Base-by-base conservation (phyloP, 2,888 invertebrate species). In the Cepaea hortensis region DNA sequence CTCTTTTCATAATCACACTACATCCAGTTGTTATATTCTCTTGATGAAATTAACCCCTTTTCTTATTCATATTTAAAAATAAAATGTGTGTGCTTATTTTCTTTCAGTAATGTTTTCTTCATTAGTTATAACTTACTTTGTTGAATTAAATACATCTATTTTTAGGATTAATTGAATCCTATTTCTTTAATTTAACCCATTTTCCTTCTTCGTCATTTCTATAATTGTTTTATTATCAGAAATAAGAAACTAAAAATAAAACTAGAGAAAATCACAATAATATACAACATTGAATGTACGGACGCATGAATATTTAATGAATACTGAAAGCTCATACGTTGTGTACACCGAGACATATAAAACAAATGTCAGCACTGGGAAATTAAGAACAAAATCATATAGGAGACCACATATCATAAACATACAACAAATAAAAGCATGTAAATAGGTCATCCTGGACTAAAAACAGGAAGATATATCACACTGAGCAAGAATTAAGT, bases 291-390 rank as follows among this genome's bases (percentile, higher is more conserved):
- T 18, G 20, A 68, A 9, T 18, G 18, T n/a, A 68, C n/a, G 5
- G 6, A 68, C 68, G n/a, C 18, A 68, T 55, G 55, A 55, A 68
- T 68, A 68, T 15, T 68, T 7, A 68, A 68, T 55, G 55, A 55
- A 68, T 68, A 68, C 68, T 68, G 68, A 68, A 68, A 68, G 68
- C 68, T 68, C 68, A 68, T 68, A n/a, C n/a, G 18, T 68, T n/a
- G 68, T 68, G 68, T 68, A 68, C 68, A 68, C 20, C n/a, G 18
- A 20, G 68, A 68, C 68, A 68, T 20, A 68, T 20, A 18, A 68
- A n/a, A n/a, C 68, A 68, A 20, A 68, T 68, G 6, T 68, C n/a
- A 20, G n/a, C 20, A 18, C 18, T n/a, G n/a, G n/a, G 68, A n/a
- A 68, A 68, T 68, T 20, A 68, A 68, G 18, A 68, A 68, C 5